Evolutionary conservation across 2,113 vertebrate genomes (phyloP), one percentile per base, ranked within the genome.

Genomic region (Etheostoma spectabile): DNA sequence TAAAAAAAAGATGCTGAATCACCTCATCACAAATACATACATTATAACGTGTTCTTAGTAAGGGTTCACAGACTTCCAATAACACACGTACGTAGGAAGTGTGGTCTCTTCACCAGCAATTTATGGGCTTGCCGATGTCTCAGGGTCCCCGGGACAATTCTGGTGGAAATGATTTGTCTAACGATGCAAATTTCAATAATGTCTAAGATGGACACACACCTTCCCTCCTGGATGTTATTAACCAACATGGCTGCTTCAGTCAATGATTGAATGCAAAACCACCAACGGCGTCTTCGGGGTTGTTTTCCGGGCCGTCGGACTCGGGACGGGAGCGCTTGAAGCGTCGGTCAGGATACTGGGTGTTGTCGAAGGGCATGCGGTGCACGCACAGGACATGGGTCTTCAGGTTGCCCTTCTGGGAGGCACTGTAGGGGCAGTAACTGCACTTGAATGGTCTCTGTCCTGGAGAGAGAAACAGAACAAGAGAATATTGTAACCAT

Each of bases 371-470:
- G 90, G 98, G 97, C 97, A 97, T 97, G 79, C 97, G 97, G 92
- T 99, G 97, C 78, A 99, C 97, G 18, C 97, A 98, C 76, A 98
- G 95, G 57, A 98, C 97, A 0, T 98, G 98, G 70, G 97, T 98
- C 95, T 99, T 99, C 94, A 99, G 94, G 87, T 99, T 99, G 81
- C 97, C 98, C 93, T 99, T 99, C 95, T 99, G 98, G 55, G 97
- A 98, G 93, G 97, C 97, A 87, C 96, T 96, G 94, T 97, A 99
- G 0, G 96, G 96, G 82, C 97, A 98, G 94, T 97, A 97, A 78
- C 96, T 95, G 93, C 97, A 99, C 91, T 96, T 96, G 94, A 98
- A 99, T 22, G 96, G 96, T 94, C 95, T 95, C 27, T 70, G 88
- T 65, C 97, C 97, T 99, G 94, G 0, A 94, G 67, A 77, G 33